Percentiles rank a stretch among this genome's conserved stretches.
Evolutionary conservation across 2,888 invertebrate species (phyloP).

Genomic region (Flabesymbios commensalis): DNA sequence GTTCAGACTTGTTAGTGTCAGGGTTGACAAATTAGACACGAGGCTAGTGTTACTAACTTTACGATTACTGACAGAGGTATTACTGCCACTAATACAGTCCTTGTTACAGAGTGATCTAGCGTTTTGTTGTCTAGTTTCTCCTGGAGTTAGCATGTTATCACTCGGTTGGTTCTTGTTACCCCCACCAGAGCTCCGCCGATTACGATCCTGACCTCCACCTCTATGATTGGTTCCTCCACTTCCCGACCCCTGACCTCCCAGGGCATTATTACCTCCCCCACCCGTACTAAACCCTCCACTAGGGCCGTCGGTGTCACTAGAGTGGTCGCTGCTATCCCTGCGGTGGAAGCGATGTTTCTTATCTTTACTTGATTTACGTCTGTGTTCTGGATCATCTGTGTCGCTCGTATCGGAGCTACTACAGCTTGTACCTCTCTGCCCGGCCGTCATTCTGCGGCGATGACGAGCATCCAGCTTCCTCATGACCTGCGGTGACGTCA

Average conservation of each 20-base stretch:
- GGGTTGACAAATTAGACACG: constrained; percentile 39
- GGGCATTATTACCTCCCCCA: neutral
- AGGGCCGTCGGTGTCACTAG: constrained; percentile 58
- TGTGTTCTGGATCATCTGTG: constrained; percentile 64
- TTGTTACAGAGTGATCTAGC: constrained; percentile 8
- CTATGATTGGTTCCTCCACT: neutral
- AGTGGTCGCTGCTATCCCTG: constrained; percentile 58
- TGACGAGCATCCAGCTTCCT: constrained; percentile 56
- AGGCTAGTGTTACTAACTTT: constrained; percentile 39
- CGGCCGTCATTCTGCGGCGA: constrained; percentile 66
- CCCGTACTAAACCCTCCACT: constrained; percentile 7
- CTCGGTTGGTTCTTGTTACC: neutral
- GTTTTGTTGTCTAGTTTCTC: no score
- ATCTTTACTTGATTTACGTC: constrained; percentile 50
- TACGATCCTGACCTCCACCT: neutral
- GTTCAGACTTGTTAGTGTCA: constrained; percentile 38
- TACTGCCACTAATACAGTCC: constrained; percentile 1
- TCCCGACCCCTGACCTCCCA: neutral
- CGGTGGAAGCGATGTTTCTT: constrained; percentile 43
- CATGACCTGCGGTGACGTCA: constrained; percentile 59
- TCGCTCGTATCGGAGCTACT: constrained; percentile 94
- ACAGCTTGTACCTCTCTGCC: constrained; percentile 73
- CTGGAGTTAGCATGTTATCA: no score
- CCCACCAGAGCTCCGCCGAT: neutral
- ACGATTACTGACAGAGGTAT: neutral